Evolutionary conservation across 2,888 invertebrate species (phyloP), one percentile per base, ranked within the genome.

Genomic region (Nymphalis c-album): DNA sequence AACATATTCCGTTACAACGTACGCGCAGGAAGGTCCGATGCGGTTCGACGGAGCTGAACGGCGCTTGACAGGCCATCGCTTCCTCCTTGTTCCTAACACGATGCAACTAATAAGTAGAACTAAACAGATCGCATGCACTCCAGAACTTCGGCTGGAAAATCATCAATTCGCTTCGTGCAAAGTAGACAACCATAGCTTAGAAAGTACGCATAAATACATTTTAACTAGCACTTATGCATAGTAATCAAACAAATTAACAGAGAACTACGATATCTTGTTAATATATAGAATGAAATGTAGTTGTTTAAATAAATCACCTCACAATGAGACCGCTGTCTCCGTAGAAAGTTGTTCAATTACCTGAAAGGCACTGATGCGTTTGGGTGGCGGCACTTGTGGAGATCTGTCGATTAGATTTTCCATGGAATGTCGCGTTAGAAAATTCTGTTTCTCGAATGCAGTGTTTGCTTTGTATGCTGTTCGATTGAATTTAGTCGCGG

Each of bases 401-500:
- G 88, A 85, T 78, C 91, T 89, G 76, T 94, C 94, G 74, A 89
- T 94, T 73, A 95, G 88, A 85, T 95, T 95, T 82, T 96, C 95
- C 94, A 95, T 95, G 0, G 95, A 95, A 72, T 95, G 93, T 57
- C 95, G 91, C n/a, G 93, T 93, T 68, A 91, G 86, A 73, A 91
- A 91, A 74, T 88, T 86, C 77, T 91, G 90, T 71, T 91, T 91
- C 81, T 90, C 86, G 73, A 91, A 88, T 64, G 84, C 74, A 10
- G 82, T 76, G 73, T 84, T 86, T 57, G 82, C 75, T 80, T 87
- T 88, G 76, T 90, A 85, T n/a, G 87, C 77, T 18, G 84, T 84
- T 46, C 88, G 86, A 73, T 91, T 92, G 76, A 90, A 92, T 74
- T 93, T 93, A 1, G 93, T 88, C 3, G 87, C 89, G 60, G 92